phyloP scores from a whole-genome alignment of 1,140 invertebrate species.

The Drosophila pruinosa region DNA sequence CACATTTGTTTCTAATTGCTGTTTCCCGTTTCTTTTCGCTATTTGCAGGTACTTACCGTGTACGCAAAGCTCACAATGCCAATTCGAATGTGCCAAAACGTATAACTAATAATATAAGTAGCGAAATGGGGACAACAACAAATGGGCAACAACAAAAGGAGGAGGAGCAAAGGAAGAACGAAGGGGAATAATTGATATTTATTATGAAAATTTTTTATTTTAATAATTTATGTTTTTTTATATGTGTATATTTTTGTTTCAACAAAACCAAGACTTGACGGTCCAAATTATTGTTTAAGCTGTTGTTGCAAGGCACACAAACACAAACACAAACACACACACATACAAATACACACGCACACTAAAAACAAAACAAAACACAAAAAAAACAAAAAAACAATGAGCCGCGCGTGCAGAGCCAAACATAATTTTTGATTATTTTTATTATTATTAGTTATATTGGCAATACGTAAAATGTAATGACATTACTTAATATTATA shows the following conservation, averaged over 20 bases:
- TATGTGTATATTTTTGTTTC: slow-evolving; percentile 60
- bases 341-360: neutral
- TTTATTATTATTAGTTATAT: slow-evolving; percentile 42
- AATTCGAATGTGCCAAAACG: slow-evolving; percentile 44
- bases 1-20: slow-evolving; percentile 37
- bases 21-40: slow-evolving; percentile 2
- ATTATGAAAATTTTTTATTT: slow-evolving; percentile 63
- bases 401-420: slow-evolving; percentile 12
- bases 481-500: slow-evolving; percentile 30
- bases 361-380: neutral
- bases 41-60: slow-evolving; percentile 35
- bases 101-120: slow-evolving; percentile 18
- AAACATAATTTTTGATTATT: slow-evolving; percentile 39
- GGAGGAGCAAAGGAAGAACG: slow-evolving; percentile 23
- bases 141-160: slow-evolving; percentile 1
- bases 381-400: neutral
- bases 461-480: slow-evolving; percentile 66
- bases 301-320: slow-evolving; percentile 18
- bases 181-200: slow-evolving; percentile 73
- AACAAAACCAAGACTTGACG: slow-evolving; percentile 31
- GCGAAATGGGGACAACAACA: slow-evolving; percentile 31
- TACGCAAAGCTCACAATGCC: slow-evolving; percentile 42
- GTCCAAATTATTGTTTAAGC: slow-evolving; percentile 14
- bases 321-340: neutral
- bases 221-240: slow-evolving; percentile 67